These are phyloP conservation scores for Microdon myrmicae DNA, from an alignment of 2,888 invertebrate genomes.

Conservation along the genomic window DNA sequence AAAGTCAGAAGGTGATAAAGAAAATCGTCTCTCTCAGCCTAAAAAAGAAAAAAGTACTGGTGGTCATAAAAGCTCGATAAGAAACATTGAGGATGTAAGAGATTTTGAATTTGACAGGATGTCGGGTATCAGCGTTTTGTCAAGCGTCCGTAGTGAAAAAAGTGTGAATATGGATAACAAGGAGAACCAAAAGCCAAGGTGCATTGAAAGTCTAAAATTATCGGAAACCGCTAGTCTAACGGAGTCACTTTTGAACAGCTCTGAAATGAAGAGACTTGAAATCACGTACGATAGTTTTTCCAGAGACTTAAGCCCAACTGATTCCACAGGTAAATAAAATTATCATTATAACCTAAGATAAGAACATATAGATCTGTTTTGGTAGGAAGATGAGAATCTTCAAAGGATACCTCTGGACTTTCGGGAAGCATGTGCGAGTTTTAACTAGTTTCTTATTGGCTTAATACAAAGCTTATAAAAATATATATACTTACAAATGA, in stretches of 20 bases:
- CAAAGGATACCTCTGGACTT: no score
- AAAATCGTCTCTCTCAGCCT: background rate
- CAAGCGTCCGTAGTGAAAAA: background rate
- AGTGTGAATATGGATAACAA: conserved; percentile 56
- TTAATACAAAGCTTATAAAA: no score
- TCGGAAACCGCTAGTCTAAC: conserved; percentile 62
- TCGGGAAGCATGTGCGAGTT: no score
- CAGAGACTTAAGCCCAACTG: no score
- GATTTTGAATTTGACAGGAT: background rate
- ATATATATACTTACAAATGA: no score
- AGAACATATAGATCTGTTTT: no score
- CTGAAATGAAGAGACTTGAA: conserved; percentile 58
- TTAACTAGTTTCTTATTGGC: no score
- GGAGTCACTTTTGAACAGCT: conserved; percentile 61
- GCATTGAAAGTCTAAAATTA: conserved; percentile 30
- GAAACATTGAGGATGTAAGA: conserved; percentile 8
- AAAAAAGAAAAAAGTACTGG: conserved; percentile 9
- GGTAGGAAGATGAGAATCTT: no score
- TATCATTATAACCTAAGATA: no score
- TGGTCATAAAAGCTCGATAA: no score
- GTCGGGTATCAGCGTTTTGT: background rate
- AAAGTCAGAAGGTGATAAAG: background rate
- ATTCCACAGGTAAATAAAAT: no score
- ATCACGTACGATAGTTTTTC: no score
- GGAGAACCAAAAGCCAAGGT: conserved; percentile 58